Base-by-base conservation (phyloP, 2,797 vertebrate genomes). In the Tragelaphus oryx region DNA sequence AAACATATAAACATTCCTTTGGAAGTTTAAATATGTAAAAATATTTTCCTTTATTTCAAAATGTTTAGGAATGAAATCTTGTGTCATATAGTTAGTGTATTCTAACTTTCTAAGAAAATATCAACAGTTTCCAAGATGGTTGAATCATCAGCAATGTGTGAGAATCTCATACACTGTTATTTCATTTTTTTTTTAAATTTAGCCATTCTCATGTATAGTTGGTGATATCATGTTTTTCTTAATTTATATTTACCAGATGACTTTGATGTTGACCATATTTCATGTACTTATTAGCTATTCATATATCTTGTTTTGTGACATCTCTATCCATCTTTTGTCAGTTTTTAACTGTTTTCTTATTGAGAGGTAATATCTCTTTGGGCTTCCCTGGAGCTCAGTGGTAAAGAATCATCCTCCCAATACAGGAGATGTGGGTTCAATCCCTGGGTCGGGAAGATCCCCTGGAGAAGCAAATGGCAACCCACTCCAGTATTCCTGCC, bases 41-140 rank as follows among this genome's bases (percentile, higher is more conserved):
- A n/a, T 71, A 11, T 65, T 82, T 91, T 76, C 16, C 37, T 48
- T 57, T 95, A 11, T 82, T 91, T 60, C 46, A 65, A 62, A 95
- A 75, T 55, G 54, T 18, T 48, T 18, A 76, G 33, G 2, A 41
- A 20, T 65, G 5, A 26, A 33, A 91, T 55, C 33, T 41, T 81
- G 37, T 46, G 30, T 81, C 30, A 54, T 62, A 37, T 8, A 48
- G 52, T 59, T 59, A 71, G 71, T 48, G 28, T 41, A 50, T 75
- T 91, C 62, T 81, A 76, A 87, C 14, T 83, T 65, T 82, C 50
- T 62, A 82, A 50, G 84, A n/a, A n/a, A 57, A 41, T 26, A 30
- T 30, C 28, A 65, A n/a, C 18, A 7, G 41, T 87, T 71, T 71
- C 52, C 33, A 30, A 54, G 50, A 44, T 50, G 33, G 26, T 33